Evolutionary conservation across 2,888 invertebrate species (phyloP).

Genomic region (Candidula unifasciata): DNA sequence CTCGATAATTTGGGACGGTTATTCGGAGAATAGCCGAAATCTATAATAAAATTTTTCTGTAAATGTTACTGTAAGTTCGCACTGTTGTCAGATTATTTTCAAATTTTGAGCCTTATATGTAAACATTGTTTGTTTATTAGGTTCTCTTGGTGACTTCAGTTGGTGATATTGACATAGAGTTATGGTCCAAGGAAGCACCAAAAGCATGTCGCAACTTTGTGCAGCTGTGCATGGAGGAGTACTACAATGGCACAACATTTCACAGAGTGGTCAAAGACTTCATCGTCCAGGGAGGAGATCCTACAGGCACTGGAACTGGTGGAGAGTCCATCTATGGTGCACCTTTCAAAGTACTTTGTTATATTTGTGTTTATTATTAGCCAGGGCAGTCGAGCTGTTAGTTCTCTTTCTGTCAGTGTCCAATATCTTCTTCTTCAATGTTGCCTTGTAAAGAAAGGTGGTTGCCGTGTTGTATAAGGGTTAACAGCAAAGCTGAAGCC

Average conservation of each 20-base stretch:
- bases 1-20: too few species aligned
- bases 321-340: conserved; percentile 97
- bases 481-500: too few species aligned
- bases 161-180: conserved; percentile 97
- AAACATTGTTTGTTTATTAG: conserved; percentile 80
- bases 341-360: conserved; percentile 87
- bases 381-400: neutral
- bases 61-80: too few species aligned
- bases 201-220: conserved; percentile 95
- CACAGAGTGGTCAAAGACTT: conserved; percentile 95
- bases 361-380: neutral
- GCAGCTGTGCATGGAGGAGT: conserved; percentile 96
- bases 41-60: too few species aligned
- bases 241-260: conserved; percentile 91
- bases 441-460: too few species aligned
- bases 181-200: conserved; percentile 98
- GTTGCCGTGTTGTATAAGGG: too few species aligned
- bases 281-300: conserved; percentile 98
- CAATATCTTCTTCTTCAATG: too few species aligned
- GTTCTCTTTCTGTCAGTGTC: too few species aligned
- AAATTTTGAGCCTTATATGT: too few species aligned
- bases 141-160: conserved; percentile 93
- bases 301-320: conserved; percentile 95
- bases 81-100: too few species aligned
- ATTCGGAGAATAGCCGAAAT: too few species aligned